Evolutionary conservation across 2,888 invertebrate species (phyloP).

Genomic region (Macrophya annulata): DNA sequence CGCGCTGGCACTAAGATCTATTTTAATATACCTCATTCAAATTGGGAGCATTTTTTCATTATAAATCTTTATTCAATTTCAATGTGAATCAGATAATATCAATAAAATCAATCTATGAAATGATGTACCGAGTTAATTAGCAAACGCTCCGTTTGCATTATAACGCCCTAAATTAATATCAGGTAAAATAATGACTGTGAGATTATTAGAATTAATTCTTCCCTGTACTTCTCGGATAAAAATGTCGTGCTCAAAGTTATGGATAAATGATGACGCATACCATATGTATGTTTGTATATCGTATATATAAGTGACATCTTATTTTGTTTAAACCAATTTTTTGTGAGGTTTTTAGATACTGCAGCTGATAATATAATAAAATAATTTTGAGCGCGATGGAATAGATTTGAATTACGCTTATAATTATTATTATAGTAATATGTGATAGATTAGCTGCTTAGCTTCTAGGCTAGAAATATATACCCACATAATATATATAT

Average conservation of each 20-base stretch:
- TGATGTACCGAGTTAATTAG: neutral
- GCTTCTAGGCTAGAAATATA: constrained; percentile 58
- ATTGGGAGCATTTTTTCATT: neutral
- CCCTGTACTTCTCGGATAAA: constrained; percentile 35
- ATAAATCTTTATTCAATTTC: neutral
- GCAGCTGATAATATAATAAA: neutral
- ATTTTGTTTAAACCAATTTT: neutral
- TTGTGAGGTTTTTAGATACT: neutral
- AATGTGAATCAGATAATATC: neutral
- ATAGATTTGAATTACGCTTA: constrained; percentile 25
- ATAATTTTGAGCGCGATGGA: constrained; percentile 37
- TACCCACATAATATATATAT: constrained; percentile 32
- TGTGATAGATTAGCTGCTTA: constrained; percentile 53
- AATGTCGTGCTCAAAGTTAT: constrained; percentile 38
- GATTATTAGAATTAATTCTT: constrained; percentile 32
- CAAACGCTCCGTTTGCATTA: neutral
- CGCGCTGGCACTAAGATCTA: neutral
- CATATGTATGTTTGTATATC: neutral
- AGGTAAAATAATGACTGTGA: neutral
- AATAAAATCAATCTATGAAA: neutral
- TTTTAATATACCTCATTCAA: neutral
- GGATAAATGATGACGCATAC: neutral
- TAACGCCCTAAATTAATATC: neutral
- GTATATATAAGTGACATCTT: neutral
- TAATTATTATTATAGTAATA: constrained; percentile 15